phyloP scores from a whole-genome alignment of 2,888 invertebrate species.

The Torymus aiolomorphi region DNA sequence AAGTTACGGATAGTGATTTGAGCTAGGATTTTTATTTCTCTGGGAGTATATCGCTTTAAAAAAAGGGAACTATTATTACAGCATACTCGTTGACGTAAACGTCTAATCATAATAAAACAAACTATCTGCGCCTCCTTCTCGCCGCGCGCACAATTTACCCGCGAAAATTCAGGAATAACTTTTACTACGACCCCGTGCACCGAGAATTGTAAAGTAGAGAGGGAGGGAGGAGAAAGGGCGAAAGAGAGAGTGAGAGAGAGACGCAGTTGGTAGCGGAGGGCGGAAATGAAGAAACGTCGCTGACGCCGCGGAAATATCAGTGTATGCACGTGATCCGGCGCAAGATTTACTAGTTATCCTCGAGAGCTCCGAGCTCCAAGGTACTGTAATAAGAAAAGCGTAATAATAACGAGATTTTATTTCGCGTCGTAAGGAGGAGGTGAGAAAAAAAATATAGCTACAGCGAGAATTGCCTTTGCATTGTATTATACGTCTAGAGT shows the following conservation, averaged over 20 bases:
- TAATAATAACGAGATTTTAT: slow-evolving; percentile 43
- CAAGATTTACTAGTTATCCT: slow-evolving; percentile 47
- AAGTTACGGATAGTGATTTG: no score
- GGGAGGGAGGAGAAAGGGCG: not conserved
- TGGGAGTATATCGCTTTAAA: no score
- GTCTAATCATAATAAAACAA: no score
- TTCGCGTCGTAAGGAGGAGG: not conserved
- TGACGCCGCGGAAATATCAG: slow-evolving; percentile 50
- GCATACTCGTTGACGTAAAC: no score
- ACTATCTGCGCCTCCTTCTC: no score
- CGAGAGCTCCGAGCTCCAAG: not conserved
- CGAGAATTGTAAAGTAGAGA: not conserved
- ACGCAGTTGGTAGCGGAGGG: not conserved
- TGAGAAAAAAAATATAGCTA: not conserved
- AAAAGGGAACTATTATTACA: no score
- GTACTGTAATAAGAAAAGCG: slow-evolving; percentile 43
- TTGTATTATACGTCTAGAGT: no score
- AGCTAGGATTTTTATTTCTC: no score
- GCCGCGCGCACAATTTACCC: not conserved
- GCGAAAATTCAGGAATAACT: no score
- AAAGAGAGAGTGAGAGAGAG: slow-evolving; percentile 1
- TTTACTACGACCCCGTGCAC: no score
- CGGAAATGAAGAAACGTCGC: slow-evolving; percentile 36
- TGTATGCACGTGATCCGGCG: slow-evolving; percentile 40
- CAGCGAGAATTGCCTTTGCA: no score